A percentile compares a stretch with the other conserved stretches of the same genome.
Conservation (phyloP, 2,797 vertebrate genomes). For the Sebastes diaconus region DNA sequence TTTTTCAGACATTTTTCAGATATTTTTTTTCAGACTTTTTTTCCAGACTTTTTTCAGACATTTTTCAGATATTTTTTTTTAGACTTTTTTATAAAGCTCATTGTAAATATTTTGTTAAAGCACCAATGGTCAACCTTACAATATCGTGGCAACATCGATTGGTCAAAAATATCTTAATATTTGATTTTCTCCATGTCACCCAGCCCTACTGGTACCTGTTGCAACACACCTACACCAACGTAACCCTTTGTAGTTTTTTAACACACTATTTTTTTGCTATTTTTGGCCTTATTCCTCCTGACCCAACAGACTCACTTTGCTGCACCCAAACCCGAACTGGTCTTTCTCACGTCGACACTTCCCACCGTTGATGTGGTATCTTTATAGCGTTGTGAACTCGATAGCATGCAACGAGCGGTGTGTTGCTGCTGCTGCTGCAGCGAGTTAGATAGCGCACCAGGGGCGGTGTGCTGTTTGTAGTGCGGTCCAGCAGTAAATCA, state of each 20-base stretch:
- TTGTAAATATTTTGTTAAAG: no score
- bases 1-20: no score
- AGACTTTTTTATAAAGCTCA: no score
- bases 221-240: not conserved
- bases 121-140: no score
- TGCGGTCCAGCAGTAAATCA: conserved; percentile 69
- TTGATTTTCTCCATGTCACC: no score
- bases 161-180: no score
- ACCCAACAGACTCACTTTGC: not conserved
- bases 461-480: conserved; percentile 57
- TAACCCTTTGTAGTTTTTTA: not conserved
- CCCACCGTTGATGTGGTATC: conserved; percentile 63
- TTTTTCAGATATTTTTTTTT: no score
- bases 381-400: conserved; percentile 46
- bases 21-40: no score
- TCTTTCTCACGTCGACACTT: conserved; percentile 66
- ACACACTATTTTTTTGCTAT: not conserved
- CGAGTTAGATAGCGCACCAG: conserved; percentile 48
- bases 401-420: conserved; percentile 49
- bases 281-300: not conserved
- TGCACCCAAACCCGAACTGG: conserved; percentile 10
- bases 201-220: not conserved
- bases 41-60: no score
- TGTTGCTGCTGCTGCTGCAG: conserved; percentile 21
- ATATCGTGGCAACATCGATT: no score